These are phyloP conservation scores for Irena cyanogastra DNA, from an alignment of 2,113 vertebrate genomes.

Conservation along the genomic window DNA sequence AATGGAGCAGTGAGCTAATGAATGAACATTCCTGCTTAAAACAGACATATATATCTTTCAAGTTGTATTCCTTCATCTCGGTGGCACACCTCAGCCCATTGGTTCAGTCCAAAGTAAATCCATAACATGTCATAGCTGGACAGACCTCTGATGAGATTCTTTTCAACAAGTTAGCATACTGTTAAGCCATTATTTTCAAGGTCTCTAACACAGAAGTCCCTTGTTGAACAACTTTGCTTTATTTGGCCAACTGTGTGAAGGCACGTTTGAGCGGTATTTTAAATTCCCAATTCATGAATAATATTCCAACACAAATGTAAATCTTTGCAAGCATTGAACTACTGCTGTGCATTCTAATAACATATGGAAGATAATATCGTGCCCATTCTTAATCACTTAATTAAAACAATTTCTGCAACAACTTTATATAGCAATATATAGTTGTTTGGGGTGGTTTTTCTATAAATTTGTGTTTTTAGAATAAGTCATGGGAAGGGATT, in stretches of 20 bases:
- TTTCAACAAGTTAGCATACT: constrained; percentile 65
- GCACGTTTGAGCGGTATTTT: constrained; percentile 46
- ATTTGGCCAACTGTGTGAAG: constrained; percentile 58
- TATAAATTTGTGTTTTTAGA: neutral
- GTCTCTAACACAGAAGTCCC: constrained; percentile 56
- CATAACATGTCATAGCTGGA: constrained; percentile 68
- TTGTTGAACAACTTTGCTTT: constrained; percentile 63
- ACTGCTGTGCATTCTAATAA: constrained; percentile 18
- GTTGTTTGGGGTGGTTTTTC: neutral
- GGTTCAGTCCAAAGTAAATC: constrained; percentile 68
- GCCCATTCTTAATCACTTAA: constrained; percentile 1
- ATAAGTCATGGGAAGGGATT: neutral
- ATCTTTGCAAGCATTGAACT: neutral
- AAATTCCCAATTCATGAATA: constrained; percentile 57
- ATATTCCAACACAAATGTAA: constrained; percentile 51
- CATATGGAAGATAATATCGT: neutral
- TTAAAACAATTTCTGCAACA: constrained; percentile 24
- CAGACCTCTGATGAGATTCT: constrained; percentile 61
- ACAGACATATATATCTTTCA: constrained; percentile 70
- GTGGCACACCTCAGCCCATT: constrained; percentile 49
- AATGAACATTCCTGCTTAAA: constrained; percentile 61
- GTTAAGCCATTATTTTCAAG: constrained; percentile 63
- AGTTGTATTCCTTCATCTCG: constrained; percentile 56
- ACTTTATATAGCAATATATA: neutral
- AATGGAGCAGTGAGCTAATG: constrained; percentile 62